Percentiles rank a stretch among this genome's conserved stretches.
Conservation (phyloP, 92 coral and sea anemone species). For the Galaxea fascicularis region DNA sequence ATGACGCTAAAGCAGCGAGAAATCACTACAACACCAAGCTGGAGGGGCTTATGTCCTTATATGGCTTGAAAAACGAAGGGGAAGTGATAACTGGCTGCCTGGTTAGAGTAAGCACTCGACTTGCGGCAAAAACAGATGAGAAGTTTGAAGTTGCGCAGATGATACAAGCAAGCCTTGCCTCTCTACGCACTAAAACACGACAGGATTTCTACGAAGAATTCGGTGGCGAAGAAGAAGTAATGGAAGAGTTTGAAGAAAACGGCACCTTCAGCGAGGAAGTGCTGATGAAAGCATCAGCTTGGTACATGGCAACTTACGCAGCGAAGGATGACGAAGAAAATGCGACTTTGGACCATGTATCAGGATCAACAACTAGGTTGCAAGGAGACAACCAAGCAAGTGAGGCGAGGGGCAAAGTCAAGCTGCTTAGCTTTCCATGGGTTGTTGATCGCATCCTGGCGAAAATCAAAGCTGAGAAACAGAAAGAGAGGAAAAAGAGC, state of each 20-base stretch:
- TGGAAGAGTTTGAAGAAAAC: slow-evolving; percentile 65
- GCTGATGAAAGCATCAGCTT: slow-evolving; percentile 89
- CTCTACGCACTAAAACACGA: slow-evolving; percentile 76
- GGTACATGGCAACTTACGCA: slow-evolving; percentile 86
- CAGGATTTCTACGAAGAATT: slow-evolving; percentile 83
- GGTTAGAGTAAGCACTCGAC: slow-evolving; percentile 75
- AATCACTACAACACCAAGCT: slow-evolving; percentile 82
- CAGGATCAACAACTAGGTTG: slow-evolving; percentile 11
- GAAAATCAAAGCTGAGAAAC: slow-evolving; percentile 63
- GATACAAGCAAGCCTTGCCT: slow-evolving; percentile 82
- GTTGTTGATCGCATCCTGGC: slow-evolving; percentile 79
- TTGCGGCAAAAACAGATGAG: slow-evolving; percentile 85
- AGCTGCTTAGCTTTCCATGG: slow-evolving; percentile 82
- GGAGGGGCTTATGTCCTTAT: slow-evolving; percentile 83
- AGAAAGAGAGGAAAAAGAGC: slow-evolving; percentile 30
- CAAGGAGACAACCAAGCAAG: slow-evolving; percentile 22
- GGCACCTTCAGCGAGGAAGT: slow-evolving; percentile 64
- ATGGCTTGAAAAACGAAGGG: slow-evolving; percentile 88
- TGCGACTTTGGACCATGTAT: background rate
- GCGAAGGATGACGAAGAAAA: slow-evolving; percentile 31
- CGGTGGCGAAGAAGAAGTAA: slow-evolving; percentile 78
- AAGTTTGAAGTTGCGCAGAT: slow-evolving; percentile 91
- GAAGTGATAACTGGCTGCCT: slow-evolving; percentile 94
- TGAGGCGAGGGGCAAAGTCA: slow-evolving; percentile 38
- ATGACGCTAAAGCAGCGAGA: slow-evolving; percentile 68